Evolutionary conservation across 2,113 vertebrate species (phyloP).

Genomic region (Psilopsiagon aymara): DNA sequence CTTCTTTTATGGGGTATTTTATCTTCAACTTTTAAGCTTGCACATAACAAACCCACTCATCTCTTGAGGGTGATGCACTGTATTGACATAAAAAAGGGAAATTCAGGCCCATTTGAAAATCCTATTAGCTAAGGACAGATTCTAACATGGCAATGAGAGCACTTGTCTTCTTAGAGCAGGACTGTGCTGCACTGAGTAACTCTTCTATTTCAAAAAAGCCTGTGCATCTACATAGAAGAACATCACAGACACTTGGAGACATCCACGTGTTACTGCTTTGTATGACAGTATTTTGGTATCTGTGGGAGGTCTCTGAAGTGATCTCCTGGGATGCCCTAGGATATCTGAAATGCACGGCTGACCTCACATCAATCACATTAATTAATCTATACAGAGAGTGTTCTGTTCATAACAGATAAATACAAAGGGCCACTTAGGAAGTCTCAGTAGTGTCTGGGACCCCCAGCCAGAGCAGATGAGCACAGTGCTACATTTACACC

Average conservation of each 20-base stretch:
- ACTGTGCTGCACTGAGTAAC: background rate
- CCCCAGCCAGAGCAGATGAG: background rate
- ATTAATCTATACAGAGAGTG: background rate
- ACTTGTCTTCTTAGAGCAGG: background rate
- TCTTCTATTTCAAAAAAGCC: background rate
- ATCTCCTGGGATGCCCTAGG: background rate
- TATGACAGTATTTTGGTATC: no score
- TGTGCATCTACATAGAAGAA: background rate
- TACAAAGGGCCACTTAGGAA: background rate
- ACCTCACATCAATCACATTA: background rate
- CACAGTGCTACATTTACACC: rapidly evolving
- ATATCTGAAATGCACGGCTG: background rate
- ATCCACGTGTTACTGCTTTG: background rate
- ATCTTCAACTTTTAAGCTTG: background rate
- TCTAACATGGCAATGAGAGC: background rate
- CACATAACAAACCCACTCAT: background rate
- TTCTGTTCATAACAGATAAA: background rate
- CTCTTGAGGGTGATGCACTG: background rate
- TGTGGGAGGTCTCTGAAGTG: rapidly evolving
- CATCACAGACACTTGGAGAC: rapidly evolving
- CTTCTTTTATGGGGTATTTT: background rate
- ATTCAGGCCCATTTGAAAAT: background rate
- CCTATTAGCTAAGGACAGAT: background rate
- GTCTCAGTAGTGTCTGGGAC: background rate
- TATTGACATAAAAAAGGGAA: background rate